Base-by-base conservation (phyloP, 37 sponge, comb jelly and placozoan genomes). In the Bolinopsis microptera region DNA sequence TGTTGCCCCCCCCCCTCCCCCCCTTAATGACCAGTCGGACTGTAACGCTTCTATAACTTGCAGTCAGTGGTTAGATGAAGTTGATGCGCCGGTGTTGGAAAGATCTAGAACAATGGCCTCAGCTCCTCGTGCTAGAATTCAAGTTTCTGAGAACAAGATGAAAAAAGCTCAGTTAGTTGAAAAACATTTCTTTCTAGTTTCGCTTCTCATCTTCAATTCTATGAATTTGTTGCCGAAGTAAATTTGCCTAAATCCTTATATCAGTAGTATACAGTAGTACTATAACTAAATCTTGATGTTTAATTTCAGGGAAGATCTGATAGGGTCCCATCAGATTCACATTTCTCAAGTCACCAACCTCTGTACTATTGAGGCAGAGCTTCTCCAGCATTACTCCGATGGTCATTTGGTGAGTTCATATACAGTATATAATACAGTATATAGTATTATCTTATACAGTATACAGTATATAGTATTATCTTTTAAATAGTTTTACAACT, bases 331-430 rank as follows among this genome's bases (percentile, higher is more conserved):
- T 30, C 37, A 80, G 82, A 80, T 80, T 13, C 82, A 80, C 37
- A 80, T 80, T 35, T 80, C 82, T 33, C 82, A 80, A 80, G 82
- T 80, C 9, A 34, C 82, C 3, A 80, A 80, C 22, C 82, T 80
- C 38, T 80, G 82, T 80, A 32, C 36, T 2, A 35, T 80, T 13
- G 82, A 80, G 37, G 82, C 38, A 36, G 82, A 80, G 23, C 82
- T 80, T 2, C 37, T 80, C 16, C 37, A 80, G 38, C 16, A 80
- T 30, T 80, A 36, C 82, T 8, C 3, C 35, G 82, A 80, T 22
- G 82, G 82, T 5, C 37, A 35, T 3, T 80, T 80, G 38, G 82
- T 80, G 30, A 80, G 82, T 80, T 30, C 31, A 8, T n/a, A 8
- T 72, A 72, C 22, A 30, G 3, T 8, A 72, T 30, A 72, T 21